Evolutionary conservation across 2,797 vertebrate species (phyloP), one percentile per base, ranked within the genome.

Genomic region (Catamblyrhynchus diadema): DNA sequence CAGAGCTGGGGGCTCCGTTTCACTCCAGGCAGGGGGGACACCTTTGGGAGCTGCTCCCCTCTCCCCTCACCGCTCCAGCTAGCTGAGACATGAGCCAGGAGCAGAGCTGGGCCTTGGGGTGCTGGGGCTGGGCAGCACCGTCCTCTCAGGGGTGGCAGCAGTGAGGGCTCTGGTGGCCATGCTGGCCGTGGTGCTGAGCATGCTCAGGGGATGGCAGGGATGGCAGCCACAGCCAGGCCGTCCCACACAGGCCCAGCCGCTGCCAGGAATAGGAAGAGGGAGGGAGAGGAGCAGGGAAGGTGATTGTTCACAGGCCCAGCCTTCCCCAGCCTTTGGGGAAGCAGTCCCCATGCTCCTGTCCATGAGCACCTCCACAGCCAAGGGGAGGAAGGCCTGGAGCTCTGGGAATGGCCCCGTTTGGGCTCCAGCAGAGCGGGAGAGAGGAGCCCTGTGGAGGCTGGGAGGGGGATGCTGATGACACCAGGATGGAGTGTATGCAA

Each of bases 401-500:
- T 4, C 94, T 69, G 90, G 85, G 70, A 82, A 73, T 1, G 33
- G 66, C 45, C 92, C 84, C 4, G 0, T 41, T 60, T 51, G 75
- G 84, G 88, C 78, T 54, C 37, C 5, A 0, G 42, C 82, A 81
- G 80, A 83, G 75, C 27, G 0, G 41, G 48, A 56, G 62, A 70
- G 73, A 71, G 82, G 44, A 91, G 75, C 78, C 42, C 19, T 61
- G 78, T 47, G 81, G 51, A 95, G 81, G 93, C 94, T 56, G 2
- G 62, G 42, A 75, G 54, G 70, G 32, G 41, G 78, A 44, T 53
- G 24, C 44, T 77, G 82, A 51, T 73, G 82, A 66, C 37, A 62
- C 77, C 81, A 50, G 85, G 93, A 92, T 85, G 88, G 82, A 96
- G 89, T 4, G 28, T 83, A 47, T 3, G 87, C 93, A 96, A 95